Base-by-base conservation (phyloP, 2,888 invertebrate species). In the Melangyna quadrimaculata region DNA sequence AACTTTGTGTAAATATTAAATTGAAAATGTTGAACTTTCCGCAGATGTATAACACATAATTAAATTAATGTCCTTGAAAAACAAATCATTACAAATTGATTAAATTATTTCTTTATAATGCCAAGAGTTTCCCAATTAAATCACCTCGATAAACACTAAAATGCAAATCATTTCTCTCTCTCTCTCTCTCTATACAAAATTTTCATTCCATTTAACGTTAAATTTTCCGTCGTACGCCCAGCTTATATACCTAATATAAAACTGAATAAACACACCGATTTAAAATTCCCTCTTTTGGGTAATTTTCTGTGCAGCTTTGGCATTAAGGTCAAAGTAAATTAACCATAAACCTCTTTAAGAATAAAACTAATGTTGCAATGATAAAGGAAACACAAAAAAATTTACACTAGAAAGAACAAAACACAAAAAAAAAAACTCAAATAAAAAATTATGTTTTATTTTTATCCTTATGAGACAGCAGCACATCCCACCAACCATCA, bases 311-410 rank as follows among this genome's bases (percentile, higher is more conserved):
- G 24, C 12, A 45, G 12, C 43, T 63, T 65, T 45, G 43, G 29
- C 45, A 65, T 65, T 65, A 65, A 65, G 63, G 45, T 65, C 45
- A 71, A 78, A 37, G 63, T 55, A 70, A 78, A 61, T 78, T 63
- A 43, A 32, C 51, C 51, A 43, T 40, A 78, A 78, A 78, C 45
- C 27, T 67, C 57, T n/a, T 40, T 59, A 61, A 40, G 17, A 45
- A 57, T 57, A 35, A 32, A 74, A 55, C 65, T 43, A 74, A 67
- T 74, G 32, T 37, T 27, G 3, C 22, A 32, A 14, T 35, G n/a
- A 17, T 40, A 24, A 27, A 22, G 6, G 3, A n/a, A 51, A 32
- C n/a, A n/a, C n/a, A 27, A 9, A 17, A 19, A 40, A 6, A 19
- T 27, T 14, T n/a, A n/a, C n/a, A n/a, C n/a, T n/a, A n/a, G n/a